These are phyloP conservation scores for Drosophila prostipennis DNA, from an alignment of 2,888 invertebrate species.

Conservation along the genomic window DNA sequence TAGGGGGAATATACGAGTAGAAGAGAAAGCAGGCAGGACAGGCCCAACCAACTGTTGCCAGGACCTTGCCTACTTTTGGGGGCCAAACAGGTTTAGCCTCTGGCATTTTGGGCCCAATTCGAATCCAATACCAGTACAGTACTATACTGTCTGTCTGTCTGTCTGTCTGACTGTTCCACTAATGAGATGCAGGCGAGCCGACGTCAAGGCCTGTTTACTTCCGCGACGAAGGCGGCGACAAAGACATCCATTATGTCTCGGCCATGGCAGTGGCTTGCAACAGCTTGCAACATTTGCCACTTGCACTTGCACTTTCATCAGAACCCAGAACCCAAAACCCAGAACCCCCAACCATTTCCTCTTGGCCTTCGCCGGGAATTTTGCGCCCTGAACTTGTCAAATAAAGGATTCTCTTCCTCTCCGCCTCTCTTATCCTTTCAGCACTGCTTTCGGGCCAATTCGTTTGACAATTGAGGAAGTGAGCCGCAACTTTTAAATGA, in stretches of 20 bases:
- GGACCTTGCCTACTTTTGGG: conserved; percentile 52
- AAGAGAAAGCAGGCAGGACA: neutral
- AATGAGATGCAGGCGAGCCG: conserved; percentile 70
- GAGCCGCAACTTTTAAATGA: conserved; percentile 78
- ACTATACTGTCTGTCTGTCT: too few species aligned
- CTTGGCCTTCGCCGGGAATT: conserved; percentile 19
- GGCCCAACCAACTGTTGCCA: conserved; percentile 45
- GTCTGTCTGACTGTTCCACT: conserved; percentile 37
- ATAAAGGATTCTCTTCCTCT: conserved; percentile 41
- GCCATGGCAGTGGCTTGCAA: conserved; percentile 49
- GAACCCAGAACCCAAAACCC: too few species aligned
- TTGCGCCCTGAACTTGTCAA: conserved; percentile 52
- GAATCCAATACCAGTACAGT: conserved; percentile 36
- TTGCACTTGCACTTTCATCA: conserved; percentile 57
- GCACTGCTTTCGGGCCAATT: conserved; percentile 47
- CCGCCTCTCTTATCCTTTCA: conserved; percentile 29
- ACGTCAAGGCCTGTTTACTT: conserved; percentile 76
- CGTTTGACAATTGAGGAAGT: conserved; percentile 57
- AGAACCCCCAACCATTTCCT: conserved; percentile 12
- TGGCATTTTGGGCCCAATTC: conserved; percentile 52
- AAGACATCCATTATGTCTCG: conserved; percentile 60
- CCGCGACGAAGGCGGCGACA: conserved; percentile 61
- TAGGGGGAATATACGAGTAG: neutral
- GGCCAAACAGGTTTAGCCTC: conserved; percentile 46
- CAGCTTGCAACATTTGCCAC: conserved; percentile 54